Evolutionary conservation across 2,888 invertebrate species (phyloP), one percentile per base, ranked within the genome.

Genomic region (Stenodera caucasica): DNA sequence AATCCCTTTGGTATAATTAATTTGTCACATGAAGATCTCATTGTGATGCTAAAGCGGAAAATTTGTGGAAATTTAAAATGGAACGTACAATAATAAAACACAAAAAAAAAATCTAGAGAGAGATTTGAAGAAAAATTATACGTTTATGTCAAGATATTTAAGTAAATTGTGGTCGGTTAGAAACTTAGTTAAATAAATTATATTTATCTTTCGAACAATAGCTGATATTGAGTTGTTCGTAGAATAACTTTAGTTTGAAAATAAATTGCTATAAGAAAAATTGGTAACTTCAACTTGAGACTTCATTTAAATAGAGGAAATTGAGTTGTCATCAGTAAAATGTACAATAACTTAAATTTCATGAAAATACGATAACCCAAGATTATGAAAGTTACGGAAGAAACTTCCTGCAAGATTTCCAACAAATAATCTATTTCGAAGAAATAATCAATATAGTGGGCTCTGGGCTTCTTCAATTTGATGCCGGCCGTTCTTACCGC

Each of bases 151-250:
- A 45, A 45, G 40, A 40, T 18, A 40, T 3, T 40, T 9, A 5
- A 21, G 21, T 45, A 21, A 45, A 21, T 23, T 23, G 23, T 45
- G n/a, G 45, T 45, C 12, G 45, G 5, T 21, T 45, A 5, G 6
- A 45, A 45, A 45, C 23, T 45, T 45, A 5, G 12, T 12, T 11
- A 45, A 45, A 45, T 45, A 45, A 45, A 45, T 45, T 45, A 45
- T 23, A 23, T 45, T 45, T 45, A 45, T 45, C 45, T 23, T 45
- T 12, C 11, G n/a, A 45, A 45, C 45, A 45, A 45, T 23, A 45
- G 5, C 5, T 4, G 45, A 45, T 45, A 45, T 45, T 45, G 45
- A 45, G 23, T 23, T 37, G 14, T 26, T 26, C 26, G 2, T 4
- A 26, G 3, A 26, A 26, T 26, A 26, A 26, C 3, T 35, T 45